Evolutionary conservation across 2,113 vertebrate species (phyloP).

Genomic region (Tautogolabrus adspersus): DNA sequence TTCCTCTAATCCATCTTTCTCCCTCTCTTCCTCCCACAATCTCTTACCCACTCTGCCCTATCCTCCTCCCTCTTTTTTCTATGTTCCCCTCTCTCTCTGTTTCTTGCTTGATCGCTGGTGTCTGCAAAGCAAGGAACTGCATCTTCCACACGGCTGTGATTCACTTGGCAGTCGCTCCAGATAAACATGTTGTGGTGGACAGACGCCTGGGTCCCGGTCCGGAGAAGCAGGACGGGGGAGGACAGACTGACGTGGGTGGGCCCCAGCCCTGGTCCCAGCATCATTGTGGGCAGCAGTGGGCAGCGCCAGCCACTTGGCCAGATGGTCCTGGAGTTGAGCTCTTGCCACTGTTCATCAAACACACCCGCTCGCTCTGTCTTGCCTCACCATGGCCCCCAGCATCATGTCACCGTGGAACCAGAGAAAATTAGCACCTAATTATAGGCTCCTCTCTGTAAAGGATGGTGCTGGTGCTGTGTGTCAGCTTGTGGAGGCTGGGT

Average conservation of each 20-base stretch:
- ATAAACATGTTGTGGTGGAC: constrained; percentile 77
- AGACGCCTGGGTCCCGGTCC: constrained; percentile 71
- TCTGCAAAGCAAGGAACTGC: constrained; percentile 46
- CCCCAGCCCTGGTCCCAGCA: constrained; percentile 57
- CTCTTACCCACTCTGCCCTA: constrained; percentile 33
- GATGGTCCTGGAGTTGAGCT: constrained; percentile 70
- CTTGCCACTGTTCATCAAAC: constrained; percentile 65
- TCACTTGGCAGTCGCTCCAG: constrained; percentile 69
- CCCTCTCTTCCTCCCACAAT: constrained; percentile 54
- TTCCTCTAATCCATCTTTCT: constrained; percentile 65
- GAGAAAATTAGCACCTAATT: constrained; percentile 82
- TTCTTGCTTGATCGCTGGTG: constrained; percentile 47
- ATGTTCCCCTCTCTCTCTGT: not conserved
- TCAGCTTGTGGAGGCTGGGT: constrained; percentile 66
- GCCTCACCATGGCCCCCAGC: constrained; percentile 69
- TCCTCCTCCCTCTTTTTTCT: not conserved
- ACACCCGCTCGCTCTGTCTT: constrained; percentile 53
- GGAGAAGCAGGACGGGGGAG: constrained; percentile 52
- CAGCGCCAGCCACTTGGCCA: constrained; percentile 69
- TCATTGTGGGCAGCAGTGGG: constrained; percentile 50
- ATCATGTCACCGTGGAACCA: constrained; percentile 72
- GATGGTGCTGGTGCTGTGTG: constrained; percentile 69
- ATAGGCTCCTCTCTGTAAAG: constrained; percentile 77
- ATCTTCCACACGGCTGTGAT: constrained; percentile 48
- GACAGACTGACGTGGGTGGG: constrained; percentile 79